Conservation (phyloP, 1,140 invertebrate species). For the Akabosia matsudoensis region DNA sequence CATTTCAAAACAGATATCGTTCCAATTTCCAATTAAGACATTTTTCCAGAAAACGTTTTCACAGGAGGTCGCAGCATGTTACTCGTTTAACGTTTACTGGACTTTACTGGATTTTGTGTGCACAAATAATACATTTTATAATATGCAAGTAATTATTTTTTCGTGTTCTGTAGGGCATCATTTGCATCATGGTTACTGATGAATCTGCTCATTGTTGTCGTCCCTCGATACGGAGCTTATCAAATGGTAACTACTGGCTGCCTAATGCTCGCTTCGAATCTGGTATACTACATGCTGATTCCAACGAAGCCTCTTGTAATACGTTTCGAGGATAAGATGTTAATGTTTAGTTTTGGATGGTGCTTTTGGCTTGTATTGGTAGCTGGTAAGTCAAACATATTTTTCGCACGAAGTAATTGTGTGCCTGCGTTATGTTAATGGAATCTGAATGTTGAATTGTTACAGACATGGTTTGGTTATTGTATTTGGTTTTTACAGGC, state of each 20-base stretch:
- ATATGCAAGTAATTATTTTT: too few species aligned
- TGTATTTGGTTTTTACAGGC: slow-evolving; percentile 56
- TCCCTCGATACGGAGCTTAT: slow-evolving; percentile 89
- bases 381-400: slow-evolving; percentile 68
- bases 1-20: too few species aligned
- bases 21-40: too few species aligned
- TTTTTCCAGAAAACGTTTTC: too few species aligned
- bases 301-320: slow-evolving; percentile 77
- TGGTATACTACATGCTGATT: slow-evolving; percentile 78
- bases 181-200: slow-evolving; percentile 86
- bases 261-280: slow-evolving; percentile 70
- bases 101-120: too few species aligned
- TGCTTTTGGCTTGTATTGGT: slow-evolving; percentile 87
- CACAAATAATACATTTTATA: too few species aligned
- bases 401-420: too few species aligned
- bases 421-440: too few species aligned
- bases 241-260: slow-evolving; percentile 75
- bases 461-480: too few species aligned
- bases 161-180: slow-evolving; percentile 66
- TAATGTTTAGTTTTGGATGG: slow-evolving; percentile 83
- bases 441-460: too few species aligned
- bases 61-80: too few species aligned
- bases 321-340: slow-evolving; percentile 73
- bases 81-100: too few species aligned
- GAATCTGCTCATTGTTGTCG: slow-evolving; percentile 85